phyloP scores from a whole-genome alignment of 2,888 invertebrate species.

The Melitaea athalia region DNA sequence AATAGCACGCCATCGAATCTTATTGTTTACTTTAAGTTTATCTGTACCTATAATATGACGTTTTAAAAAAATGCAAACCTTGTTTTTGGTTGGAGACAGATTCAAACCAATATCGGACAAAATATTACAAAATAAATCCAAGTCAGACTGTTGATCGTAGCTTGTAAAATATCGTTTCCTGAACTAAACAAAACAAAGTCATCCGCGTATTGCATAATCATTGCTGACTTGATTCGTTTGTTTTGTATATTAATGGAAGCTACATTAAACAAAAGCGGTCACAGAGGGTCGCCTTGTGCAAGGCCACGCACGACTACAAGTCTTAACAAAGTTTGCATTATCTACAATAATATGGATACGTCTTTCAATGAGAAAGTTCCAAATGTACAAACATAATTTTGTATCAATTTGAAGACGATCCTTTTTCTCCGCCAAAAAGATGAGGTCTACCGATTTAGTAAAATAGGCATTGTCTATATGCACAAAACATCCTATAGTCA shows the following conservation, averaged over 20 bases:
- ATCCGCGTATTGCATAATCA: slow-evolving; percentile 4
- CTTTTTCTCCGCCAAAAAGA: slow-evolving; percentile 33
- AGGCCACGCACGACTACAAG: slow-evolving; percentile 39
- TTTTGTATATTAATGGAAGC: slow-evolving; percentile 25
- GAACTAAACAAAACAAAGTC: neutral
- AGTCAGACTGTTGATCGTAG: no score
- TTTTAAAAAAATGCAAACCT: no score
- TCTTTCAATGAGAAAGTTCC: slow-evolving; percentile 37
- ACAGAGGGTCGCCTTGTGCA: slow-evolving; percentile 47
- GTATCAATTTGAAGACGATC: slow-evolving; percentile 37
- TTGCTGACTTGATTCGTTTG: neutral
- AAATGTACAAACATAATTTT: slow-evolving; percentile 40
- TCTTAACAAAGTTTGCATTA: slow-evolving; percentile 13
- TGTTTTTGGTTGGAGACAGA: no score
- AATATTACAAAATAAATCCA: no score
- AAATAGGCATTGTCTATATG: slow-evolving; percentile 32
- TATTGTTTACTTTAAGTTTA: no score
- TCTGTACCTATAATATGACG: no score
- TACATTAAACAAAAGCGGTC: slow-evolving; percentile 48
- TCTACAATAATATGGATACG: slow-evolving; percentile 30
- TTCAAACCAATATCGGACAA: no score
- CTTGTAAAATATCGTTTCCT: no score
- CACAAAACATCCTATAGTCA: slow-evolving; percentile 29
- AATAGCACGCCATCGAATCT: no score
- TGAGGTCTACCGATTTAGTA: no score